phyloP scores from a whole-genome alignment of 2,888 invertebrate species.

The Pimpla rufipes region DNA sequence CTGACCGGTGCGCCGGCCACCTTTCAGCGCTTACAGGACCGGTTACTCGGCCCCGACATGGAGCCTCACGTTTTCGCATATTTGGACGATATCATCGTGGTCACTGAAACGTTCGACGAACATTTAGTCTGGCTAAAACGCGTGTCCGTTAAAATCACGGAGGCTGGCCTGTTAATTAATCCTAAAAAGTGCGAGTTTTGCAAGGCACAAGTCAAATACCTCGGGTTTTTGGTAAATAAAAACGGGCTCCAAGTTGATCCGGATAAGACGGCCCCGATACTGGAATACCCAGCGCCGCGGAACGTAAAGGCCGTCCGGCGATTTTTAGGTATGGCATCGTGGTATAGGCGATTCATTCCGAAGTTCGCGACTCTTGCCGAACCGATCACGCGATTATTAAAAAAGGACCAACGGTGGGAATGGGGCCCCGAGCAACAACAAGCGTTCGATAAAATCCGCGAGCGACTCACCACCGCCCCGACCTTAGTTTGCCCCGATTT shows the following conservation, averaged over 20 bases:
- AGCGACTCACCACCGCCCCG: not conserved
- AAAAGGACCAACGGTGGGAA: not conserved
- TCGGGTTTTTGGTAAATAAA: conserved; percentile 1
- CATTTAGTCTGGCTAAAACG: conserved; percentile 3
- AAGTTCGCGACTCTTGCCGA: conserved; percentile 2
- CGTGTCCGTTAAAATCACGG: not conserved
- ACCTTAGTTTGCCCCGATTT: conserved; percentile 16
- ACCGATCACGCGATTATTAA: not conserved
- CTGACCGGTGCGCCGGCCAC: not conserved
- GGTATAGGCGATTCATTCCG: conserved; percentile 23
- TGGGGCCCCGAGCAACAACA: not conserved
- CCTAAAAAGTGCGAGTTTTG: not conserved
- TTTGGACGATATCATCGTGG: conserved; percentile 10
- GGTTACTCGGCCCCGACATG: not conserved
- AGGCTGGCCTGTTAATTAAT: not conserved
- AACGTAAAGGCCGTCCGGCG: not conserved
- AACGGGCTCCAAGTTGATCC: conserved; percentile 2
- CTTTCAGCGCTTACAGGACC: conserved; percentile 10
- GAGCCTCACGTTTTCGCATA: conserved; percentile 13
- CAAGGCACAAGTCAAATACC: not conserved
- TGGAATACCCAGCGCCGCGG: not conserved
- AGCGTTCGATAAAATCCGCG: not conserved
- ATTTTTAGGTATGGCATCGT: conserved; percentile 20
- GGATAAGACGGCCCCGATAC: not conserved
- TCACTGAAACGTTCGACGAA: not conserved